Base-by-base conservation (phyloP, 2,888 invertebrate species). In the Pristionchus maxplancki region DNA sequence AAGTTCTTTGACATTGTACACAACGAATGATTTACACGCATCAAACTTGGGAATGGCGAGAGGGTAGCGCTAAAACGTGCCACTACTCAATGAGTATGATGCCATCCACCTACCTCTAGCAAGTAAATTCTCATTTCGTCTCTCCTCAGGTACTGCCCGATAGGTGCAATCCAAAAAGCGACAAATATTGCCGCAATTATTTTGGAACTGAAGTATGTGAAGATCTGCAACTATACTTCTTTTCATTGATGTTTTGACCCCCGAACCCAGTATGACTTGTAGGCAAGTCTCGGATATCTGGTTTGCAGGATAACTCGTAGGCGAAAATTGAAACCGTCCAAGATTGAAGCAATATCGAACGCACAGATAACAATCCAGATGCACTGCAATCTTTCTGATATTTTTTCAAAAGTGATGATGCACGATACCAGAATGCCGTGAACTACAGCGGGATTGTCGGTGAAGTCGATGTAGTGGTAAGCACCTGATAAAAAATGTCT, bases 271-370 rank as follows among this genome's bases (percentile, higher is more conserved):
- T 40, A 48, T 11, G 40, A 9, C 13, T 78, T 78, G 44, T 48
- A 28, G 28, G 44, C 44, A 0, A 78, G 15, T n/a, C 28, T 9
- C 8, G 78, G 78, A 20, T 78, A 28, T 0, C 20, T 48, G 1
- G 28, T 24, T 1, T 4, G 0, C 0, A 78, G 78, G 8, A 78
- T 44, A 44, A 78, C 48, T 48, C 78, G 40, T 0, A 40, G 15
- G 9, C 78, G 78, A 6, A 44, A 78, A 24, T 78, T 78, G 48
- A 78, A 78, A 3, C 78, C 78, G 20, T 78, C 78, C n/a, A 78
- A 15, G 0, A 78, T 78, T 5, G 78, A 78, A 11, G 37, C 78
- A 13, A 78, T 44, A 15, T 78, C 78, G 78, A 78, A 78, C 0
- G 44, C 24, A 8, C 11, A 9, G 1, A 78, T 3, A 0, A 78